Evolutionary conservation across 2,113 vertebrate genomes (phyloP).

Genomic region (Turdus rufiventris): DNA sequence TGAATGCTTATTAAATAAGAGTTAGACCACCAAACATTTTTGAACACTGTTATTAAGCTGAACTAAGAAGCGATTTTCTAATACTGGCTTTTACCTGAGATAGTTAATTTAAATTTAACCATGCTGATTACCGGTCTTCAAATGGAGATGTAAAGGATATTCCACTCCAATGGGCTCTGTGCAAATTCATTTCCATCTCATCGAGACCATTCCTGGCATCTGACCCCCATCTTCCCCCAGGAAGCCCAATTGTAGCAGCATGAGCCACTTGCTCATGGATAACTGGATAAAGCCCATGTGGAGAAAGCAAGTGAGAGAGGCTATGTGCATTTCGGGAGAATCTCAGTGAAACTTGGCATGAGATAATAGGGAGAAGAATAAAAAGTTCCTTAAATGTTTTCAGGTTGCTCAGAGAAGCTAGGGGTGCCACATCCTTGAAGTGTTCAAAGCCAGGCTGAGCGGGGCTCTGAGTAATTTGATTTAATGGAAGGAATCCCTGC

Average conservation of each 20-base stretch:
- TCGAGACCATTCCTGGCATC: background rate
- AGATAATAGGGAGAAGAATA: background rate
- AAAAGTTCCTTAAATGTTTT: background rate
- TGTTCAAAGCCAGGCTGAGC: background rate
- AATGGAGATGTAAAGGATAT: background rate
- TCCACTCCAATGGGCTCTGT: background rate
- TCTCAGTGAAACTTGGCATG: background rate
- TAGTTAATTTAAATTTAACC: background rate
- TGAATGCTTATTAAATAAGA: background rate
- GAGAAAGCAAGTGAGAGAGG: background rate
- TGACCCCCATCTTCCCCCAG: background rate
- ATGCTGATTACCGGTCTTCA: background rate
- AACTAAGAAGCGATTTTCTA: background rate
- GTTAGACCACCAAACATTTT: background rate
- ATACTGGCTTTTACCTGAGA: accelerated
- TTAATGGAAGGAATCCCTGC: background rate
- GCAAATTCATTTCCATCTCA: background rate
- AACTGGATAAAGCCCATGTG: too few species aligned
- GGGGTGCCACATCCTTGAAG: background rate
- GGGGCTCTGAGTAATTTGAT: background rate
- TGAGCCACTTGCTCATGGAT: background rate
- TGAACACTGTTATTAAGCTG: background rate
- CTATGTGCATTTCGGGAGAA: background rate
- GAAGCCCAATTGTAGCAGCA: background rate
- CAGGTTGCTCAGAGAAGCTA: background rate